Evolutionary conservation across 2,113 vertebrate species (phyloP), one percentile per base, ranked within the genome.

Genomic region (Varanus komodoensis): DNA sequence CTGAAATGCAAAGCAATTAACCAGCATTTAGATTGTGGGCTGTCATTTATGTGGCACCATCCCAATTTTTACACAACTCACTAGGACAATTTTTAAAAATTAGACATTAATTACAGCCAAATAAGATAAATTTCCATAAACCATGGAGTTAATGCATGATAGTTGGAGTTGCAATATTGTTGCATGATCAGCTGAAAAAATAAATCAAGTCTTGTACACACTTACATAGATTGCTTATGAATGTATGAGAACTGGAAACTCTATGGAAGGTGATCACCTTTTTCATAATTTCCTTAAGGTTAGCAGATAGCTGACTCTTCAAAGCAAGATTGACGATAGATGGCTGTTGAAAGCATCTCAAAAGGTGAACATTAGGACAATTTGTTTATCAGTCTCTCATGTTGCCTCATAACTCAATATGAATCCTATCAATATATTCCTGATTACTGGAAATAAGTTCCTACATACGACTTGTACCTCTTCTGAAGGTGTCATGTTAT

Each of bases 121-220:
- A 95, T 94, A 95, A 88, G 80, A 74, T 88, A 92, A 1, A 50
- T 94, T 95, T 93, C 89, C 93, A 91, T 96, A 93, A 96, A 89
- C 95, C 92, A 96, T 84, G 93, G 87, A 96, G 96, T 96, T 97
- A 98, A 96, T 97, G 97, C 95, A 29, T 96, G 96, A 96, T 93
- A 95, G 93, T 89, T 92, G 93, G 93, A 96, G 96, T 64, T 64
- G 96, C 94, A 95, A 95, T 86, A 93, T 89, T 79, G 95, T 95
- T 94, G 95, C 94, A 95, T 94, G 89, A 95, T 95, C 87, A 95
- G 90, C 91, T 92, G 87, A 89, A 95, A 96, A 95, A 94, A 95
- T 94, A 94, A 93, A 94, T 29, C 48, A 95, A 94, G 95, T 92
- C 90, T 87, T 96, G 94, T 68, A 94, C 82, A 89, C 93, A 88